Conservation (phyloP, 2,888 invertebrate species). For the Synergus gifuensis region DNA sequence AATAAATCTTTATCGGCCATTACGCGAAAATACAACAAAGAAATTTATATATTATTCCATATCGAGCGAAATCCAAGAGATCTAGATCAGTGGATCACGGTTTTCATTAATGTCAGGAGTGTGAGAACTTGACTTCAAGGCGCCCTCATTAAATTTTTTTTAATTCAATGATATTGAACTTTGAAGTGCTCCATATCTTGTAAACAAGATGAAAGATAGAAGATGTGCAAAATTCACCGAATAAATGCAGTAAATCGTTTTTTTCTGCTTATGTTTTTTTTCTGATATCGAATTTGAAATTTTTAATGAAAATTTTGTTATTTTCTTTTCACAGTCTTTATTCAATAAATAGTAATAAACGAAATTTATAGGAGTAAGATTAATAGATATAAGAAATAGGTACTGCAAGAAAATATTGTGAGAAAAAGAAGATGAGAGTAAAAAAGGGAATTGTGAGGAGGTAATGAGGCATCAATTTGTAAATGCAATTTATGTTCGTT, state of each 20-base stretch:
- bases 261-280: too few species aligned
- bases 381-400: not conserved
- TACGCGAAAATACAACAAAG: constrained; percentile 5
- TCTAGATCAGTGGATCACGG: constrained; percentile 37
- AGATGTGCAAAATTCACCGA: not conserved
- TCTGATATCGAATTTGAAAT: too few species aligned
- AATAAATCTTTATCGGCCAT: not conserved
- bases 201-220: not conserved
- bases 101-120: constrained; percentile 19
- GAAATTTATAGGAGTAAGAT: not conserved
- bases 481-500: not conserved
- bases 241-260: not conserved
- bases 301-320: too few species aligned
- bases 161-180: constrained; percentile 14
- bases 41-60: constrained; percentile 10
- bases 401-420: not conserved
- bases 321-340: too few species aligned
- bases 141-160: constrained; percentile 13
- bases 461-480: not conserved
- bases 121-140: constrained; percentile 14
- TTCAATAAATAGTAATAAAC: too few species aligned
- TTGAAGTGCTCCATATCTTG: not conserved
- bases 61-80: constrained; percentile 12
- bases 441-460: not conserved
- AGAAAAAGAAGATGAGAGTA: not conserved